Evolutionary conservation across 2,888 invertebrate genomes (phyloP), one percentile per base, ranked within the genome.

Genomic region (Parasteatoda lunata): DNA sequence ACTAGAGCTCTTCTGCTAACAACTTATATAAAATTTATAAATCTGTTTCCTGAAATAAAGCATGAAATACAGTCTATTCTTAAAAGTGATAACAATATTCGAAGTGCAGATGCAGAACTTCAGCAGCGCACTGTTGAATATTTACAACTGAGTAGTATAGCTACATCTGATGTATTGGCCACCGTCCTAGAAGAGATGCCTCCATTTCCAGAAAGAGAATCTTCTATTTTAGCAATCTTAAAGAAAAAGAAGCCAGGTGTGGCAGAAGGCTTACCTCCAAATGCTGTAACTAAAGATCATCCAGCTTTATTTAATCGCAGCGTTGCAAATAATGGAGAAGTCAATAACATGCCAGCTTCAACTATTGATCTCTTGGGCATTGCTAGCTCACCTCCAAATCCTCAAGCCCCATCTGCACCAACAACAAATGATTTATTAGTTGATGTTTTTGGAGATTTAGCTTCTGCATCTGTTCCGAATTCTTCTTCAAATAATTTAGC

Each of bases 151-250:
- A 98, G 98, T 92, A 97, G 97, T 91, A 96, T 98, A 89, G 98
- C 98, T 52, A 97, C 98, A 89, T 95, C 97, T 81, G 99, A 99
- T 94, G 98, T 99, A 85, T 93, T 99, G 92, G 98, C 98, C 48
- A 99, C 98, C 77, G 98, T 99, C 77, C 93, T 99, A 90, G 99
- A 99, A 94, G 99, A 99, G 93, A 99, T 99, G 99, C 99, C 99
- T 89, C 98, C 99, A 77, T 99, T 99, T 93, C 98, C 99, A 5
- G 99, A 99, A 93, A 94, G 99, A 90, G 98, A 98, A 93, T 98
- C 98, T 88, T 98, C 98, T 13, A 98, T 99, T 91, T 93, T 99
- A 90, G 97, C 98, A 78, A 98, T 99, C 89, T 93, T 99, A 91
- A 99, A 99, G 93, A 99, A 99, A 93, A 98, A 98, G 93, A 98